Conservation (phyloP, 2,888 invertebrate species). For the Agriopis aurantiaria region DNA sequence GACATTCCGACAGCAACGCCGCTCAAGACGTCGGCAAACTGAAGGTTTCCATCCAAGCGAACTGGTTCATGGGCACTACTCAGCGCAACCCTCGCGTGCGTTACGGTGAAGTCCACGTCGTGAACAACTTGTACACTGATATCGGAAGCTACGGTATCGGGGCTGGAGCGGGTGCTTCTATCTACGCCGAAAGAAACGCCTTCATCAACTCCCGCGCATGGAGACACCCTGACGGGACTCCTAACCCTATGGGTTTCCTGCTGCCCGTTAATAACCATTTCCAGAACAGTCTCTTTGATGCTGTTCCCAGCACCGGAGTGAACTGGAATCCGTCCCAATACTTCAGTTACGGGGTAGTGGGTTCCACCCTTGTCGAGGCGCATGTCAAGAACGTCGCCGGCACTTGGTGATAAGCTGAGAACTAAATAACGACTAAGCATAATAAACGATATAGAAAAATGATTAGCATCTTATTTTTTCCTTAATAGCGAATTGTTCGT, state of each 20-base stretch:
- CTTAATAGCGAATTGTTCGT: background rate
- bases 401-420: conserved; percentile 12
- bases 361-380: conserved; percentile 28
- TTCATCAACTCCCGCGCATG: conserved; percentile 35
- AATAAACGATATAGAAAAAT: background rate
- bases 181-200: conserved; percentile 40
- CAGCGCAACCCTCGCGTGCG: conserved; percentile 42
- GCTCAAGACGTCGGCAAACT: conserved; percentile 35
- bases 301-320: conserved; percentile 24
- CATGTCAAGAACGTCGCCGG: conserved; percentile 31
- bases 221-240: conserved; percentile 29
- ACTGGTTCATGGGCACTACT: conserved; percentile 39
- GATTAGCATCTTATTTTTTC: background rate
- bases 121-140: conserved; percentile 43
- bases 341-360: conserved; percentile 22
- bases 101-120: conserved; percentile 37
- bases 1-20: conserved; percentile 34
- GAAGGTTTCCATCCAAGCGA: conserved; percentile 25
- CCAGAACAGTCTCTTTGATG: conserved; percentile 19
- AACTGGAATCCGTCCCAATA: conserved; percentile 28
- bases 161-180: conserved; percentile 33
- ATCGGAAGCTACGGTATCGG: conserved; percentile 38
- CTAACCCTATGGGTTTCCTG: conserved; percentile 33
- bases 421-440: background rate
- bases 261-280: conserved; percentile 18